Evolutionary conservation across 1,140 invertebrate species (phyloP).

Genomic region (Zaprionus vittiger): DNA sequence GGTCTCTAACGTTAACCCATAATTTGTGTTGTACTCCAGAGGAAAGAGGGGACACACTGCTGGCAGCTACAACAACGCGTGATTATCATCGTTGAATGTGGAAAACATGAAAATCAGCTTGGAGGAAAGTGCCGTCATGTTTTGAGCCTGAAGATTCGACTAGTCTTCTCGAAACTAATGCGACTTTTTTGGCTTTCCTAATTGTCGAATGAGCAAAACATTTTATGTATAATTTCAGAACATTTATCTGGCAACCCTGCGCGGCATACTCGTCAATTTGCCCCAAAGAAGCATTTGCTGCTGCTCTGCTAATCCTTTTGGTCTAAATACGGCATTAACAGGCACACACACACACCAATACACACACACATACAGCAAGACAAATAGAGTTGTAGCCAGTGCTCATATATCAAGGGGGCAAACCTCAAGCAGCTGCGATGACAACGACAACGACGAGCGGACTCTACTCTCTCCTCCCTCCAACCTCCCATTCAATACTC

Average conservation of each 20-base stretch:
- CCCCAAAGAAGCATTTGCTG: constrained; percentile 64
- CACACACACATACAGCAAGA: constrained; percentile 11
- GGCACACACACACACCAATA: constrained; percentile 3
- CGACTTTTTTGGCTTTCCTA: constrained; percentile 64
- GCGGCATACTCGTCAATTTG: constrained; percentile 30
- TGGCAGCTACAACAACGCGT: not conserved
- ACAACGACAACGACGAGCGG: constrained; percentile 15
- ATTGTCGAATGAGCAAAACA: constrained; percentile 51
- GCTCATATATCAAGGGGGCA: constrained; percentile 59
- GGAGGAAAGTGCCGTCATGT: no score
- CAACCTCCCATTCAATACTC: not conserved
- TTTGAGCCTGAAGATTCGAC: not conserved
- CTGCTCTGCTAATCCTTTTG: constrained; percentile 69
- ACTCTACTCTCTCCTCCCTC: not conserved
- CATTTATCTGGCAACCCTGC: constrained; percentile 56
- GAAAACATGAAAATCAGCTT: not conserved
- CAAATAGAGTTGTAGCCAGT: constrained; percentile 61
- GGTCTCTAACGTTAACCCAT: constrained; percentile 63
- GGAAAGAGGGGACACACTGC: constrained; percentile 11
- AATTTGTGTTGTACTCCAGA: constrained; percentile 64
- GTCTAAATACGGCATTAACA: constrained; percentile 54
- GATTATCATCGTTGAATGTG: not conserved
- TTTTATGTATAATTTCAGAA: constrained; percentile 52
- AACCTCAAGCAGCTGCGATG: constrained; percentile 67
- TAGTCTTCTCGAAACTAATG: constrained; percentile 35